phyloP scores from a whole-genome alignment of 2,113 vertebrate genomes.

The Motacilla alba region DNA sequence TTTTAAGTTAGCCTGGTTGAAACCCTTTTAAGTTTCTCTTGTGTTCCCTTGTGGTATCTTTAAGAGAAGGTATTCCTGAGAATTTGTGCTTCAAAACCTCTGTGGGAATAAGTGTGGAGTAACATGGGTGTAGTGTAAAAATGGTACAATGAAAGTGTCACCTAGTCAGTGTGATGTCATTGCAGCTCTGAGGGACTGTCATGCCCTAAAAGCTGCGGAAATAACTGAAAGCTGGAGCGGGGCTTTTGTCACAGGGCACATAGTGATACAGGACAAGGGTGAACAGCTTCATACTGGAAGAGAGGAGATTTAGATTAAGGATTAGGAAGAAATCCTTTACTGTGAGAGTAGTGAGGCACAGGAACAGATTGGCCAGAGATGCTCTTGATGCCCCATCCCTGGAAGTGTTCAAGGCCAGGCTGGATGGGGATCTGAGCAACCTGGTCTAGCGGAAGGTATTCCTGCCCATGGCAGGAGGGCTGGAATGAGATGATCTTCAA shows the following conservation, averaged over 20 bases:
- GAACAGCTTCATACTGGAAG: not conserved
- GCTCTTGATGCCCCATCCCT: not conserved
- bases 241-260: not conserved
- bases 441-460: not conserved
- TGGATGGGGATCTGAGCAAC: not conserved
- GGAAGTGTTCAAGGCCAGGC: not conserved
- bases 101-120: not conserved
- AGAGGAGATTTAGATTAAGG: not conserved
- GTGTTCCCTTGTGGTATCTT: not conserved
- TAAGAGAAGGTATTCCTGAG: not conserved
- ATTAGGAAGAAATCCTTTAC: not conserved
- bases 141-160: not conserved
- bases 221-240: not conserved
- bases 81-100: not conserved
- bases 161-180: not conserved
- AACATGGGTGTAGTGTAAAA: not conserved
- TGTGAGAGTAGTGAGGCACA: not conserved
- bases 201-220: not conserved
- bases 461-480: not conserved
- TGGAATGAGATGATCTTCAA: not conserved
- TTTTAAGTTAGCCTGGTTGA: constrained; percentile 1
- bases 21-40: constrained; percentile 8
- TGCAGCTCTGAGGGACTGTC: not conserved
- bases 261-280: not conserved
- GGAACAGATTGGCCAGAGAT: not conserved